Conservation (phyloP, 2,113 vertebrate genomes). For the Orientallactaga bullata region DNA sequence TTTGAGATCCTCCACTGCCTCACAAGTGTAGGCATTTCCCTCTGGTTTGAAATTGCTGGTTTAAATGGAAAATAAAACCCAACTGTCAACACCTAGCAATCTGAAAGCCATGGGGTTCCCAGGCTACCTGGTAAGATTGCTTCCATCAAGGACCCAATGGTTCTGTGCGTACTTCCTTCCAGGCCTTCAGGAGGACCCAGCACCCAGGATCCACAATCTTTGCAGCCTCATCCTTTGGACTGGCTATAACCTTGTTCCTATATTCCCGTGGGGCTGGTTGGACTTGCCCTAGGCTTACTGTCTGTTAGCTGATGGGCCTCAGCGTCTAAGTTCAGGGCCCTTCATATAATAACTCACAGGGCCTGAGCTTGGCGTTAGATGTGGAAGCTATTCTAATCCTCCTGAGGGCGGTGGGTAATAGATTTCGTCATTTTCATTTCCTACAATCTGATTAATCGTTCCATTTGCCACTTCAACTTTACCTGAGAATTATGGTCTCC, state of each 20-base stretch:
- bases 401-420: neutral
- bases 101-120: neutral
- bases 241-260: neutral
- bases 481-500: neutral
- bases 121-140: neutral
- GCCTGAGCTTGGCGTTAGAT: neutral
- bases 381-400: neutral
- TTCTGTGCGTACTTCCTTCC: neutral
- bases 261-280: neutral
- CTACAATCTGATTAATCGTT: neutral
- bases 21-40: neutral
- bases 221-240: neutral
- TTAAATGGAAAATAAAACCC: neutral
- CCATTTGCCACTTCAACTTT: neutral
- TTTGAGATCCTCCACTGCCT: neutral
- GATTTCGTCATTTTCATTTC: neutral
- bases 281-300: neutral
- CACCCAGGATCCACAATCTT: neutral
- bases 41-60: neutral
- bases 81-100: too few species aligned
- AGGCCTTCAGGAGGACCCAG: neutral
- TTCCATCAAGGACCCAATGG: neutral
- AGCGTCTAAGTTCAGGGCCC: neutral
- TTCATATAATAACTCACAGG: neutral
- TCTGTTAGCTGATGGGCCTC: neutral